A percentile compares a stretch with the other conserved stretches of the same genome.
Conservation (phyloP, 1,140 invertebrate genomes). For the Tetranychus cinnabarinus region DNA sequence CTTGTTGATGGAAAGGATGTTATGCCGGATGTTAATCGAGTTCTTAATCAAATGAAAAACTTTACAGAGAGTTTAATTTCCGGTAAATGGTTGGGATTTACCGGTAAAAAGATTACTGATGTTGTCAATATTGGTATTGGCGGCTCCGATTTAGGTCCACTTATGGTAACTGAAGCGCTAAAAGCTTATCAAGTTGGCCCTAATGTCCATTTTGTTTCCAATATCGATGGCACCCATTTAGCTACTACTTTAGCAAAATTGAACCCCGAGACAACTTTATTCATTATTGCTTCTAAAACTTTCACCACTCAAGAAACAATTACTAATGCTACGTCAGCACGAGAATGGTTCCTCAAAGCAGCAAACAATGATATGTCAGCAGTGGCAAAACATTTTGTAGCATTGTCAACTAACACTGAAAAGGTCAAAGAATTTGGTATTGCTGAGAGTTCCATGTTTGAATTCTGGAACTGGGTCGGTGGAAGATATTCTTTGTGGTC, state of each 20-base stretch:
- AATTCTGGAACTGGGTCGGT: constrained; percentile 99
- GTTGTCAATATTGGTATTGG: constrained; percentile 99
- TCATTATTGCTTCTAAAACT: constrained; percentile 88
- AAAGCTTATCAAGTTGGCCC: constrained; percentile 60
- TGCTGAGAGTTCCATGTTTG: constrained; percentile 92
- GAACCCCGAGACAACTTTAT: constrained; percentile 76
- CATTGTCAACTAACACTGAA: constrained; percentile 73
- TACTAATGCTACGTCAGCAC: constrained; percentile 91
- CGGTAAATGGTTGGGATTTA: constrained; percentile 61
- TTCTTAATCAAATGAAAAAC: constrained; percentile 79
- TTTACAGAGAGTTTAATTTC: constrained; percentile 40
- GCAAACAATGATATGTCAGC: constrained; percentile 62
- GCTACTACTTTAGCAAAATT: constrained; percentile 76
- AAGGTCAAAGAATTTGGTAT: constrained; percentile 95
- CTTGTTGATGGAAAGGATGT: constrained; percentile 73
- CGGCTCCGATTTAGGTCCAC: constrained; percentile 88
- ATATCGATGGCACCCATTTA: constrained; percentile 96
- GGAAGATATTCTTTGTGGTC: constrained; percentile 95
- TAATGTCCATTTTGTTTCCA: constrained; percentile 89
- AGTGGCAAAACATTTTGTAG: constrained; percentile 93
- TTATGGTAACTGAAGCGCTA: constrained; percentile 96
- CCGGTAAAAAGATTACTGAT: constrained; percentile 84
- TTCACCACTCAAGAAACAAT: constrained; percentile 84
- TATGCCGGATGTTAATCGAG: constrained; percentile 72
- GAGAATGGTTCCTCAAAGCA: constrained; percentile 66